Conservation (phyloP, 1,140 invertebrate genomes). For the Dinoponera quadriceps region DNA sequence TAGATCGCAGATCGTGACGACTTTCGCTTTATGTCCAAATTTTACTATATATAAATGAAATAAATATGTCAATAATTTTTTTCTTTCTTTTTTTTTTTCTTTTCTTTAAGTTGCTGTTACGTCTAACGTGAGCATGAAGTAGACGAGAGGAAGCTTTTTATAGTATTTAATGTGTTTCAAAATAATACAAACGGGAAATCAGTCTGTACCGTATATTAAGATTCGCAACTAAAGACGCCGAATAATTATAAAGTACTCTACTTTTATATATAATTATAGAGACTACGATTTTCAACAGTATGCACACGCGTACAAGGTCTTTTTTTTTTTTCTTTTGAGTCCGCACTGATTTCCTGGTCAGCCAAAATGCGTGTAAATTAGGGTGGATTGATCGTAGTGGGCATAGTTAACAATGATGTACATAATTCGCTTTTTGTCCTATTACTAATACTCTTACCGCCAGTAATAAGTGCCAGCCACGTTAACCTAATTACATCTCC, state of each 20-base stretch:
- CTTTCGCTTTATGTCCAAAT: constrained; percentile 12
- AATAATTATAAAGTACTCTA: too few species aligned
- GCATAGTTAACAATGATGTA: not conserved
- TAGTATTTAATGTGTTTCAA: constrained; percentile 8
- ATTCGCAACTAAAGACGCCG: not conserved
- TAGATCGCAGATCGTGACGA: not conserved
- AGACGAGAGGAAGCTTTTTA: constrained; percentile 27
- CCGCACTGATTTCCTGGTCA: constrained; percentile 29
- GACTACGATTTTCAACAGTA: not conserved
- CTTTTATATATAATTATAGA: not conserved
- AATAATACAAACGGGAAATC: constrained; percentile 36
- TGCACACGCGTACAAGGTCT: not conserved
- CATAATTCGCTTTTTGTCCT: constrained; percentile 3
- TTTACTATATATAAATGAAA: constrained; percentile 1
- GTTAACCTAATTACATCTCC: not conserved
- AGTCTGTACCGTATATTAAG: not conserved
- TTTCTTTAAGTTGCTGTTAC: not conserved
- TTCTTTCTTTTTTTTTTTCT: constrained; percentile 11
- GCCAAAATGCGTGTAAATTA: constrained; percentile 25
- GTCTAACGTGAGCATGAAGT: constrained; percentile 40
- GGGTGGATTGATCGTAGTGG: not conserved
- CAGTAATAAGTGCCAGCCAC: constrained; percentile 5
- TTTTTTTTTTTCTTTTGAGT: not conserved
- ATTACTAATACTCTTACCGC: constrained; percentile 7
- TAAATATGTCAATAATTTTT: not conserved